These are phyloP conservation scores for Ichneumon xanthorius DNA, from an alignment of 2,888 invertebrate genomes.

Conservation along the genomic window DNA sequence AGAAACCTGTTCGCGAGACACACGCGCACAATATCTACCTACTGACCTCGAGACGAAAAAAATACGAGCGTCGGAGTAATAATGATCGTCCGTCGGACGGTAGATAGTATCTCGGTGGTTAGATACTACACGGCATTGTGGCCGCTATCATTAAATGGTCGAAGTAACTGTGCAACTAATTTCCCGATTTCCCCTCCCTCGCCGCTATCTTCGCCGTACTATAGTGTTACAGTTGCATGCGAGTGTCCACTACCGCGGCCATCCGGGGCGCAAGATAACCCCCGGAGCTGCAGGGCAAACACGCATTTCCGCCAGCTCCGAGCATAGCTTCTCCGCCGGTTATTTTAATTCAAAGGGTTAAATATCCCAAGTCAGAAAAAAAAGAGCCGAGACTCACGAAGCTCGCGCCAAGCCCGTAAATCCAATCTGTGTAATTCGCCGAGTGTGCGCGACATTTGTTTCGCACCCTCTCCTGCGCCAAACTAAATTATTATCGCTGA, in stretches of 20 bases:
- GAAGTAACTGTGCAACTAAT: slow-evolving; percentile 64
- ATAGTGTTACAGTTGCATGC: slow-evolving; percentile 47
- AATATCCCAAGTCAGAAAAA: slow-evolving; percentile 6
- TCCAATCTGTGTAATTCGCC: slow-evolving; percentile 19
- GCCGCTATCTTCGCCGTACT: slow-evolving; percentile 13
- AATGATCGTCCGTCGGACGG: slow-evolving; percentile 37
- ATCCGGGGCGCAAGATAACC: slow-evolving; percentile 29
- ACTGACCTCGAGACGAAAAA: slow-evolving; percentile 61
- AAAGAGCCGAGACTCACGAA: background rate
- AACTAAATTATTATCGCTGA: too few species aligned
- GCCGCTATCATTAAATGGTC: slow-evolving; percentile 66
- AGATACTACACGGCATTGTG: slow-evolving; percentile 59
- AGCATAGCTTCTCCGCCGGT: slow-evolving; percentile 12
- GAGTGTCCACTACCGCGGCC: slow-evolving; percentile 37
- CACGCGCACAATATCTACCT: slow-evolving; percentile 27
- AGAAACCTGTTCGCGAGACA: slow-evolving; percentile 36
- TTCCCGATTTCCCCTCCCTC: slow-evolving; percentile 49
- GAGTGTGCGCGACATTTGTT: slow-evolving; percentile 2
- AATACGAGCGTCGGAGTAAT: slow-evolving; percentile 60
- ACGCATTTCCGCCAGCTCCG: background rate
- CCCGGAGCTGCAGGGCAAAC: slow-evolving; percentile 14
- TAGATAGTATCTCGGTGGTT: slow-evolving; percentile 62
- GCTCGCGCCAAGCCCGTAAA: background rate
- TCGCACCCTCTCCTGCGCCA: background rate
- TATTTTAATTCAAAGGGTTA: slow-evolving; percentile 33